phyloP scores from a whole-genome alignment of 2,797 vertebrate genomes.

The Emys orbicularis region DNA sequence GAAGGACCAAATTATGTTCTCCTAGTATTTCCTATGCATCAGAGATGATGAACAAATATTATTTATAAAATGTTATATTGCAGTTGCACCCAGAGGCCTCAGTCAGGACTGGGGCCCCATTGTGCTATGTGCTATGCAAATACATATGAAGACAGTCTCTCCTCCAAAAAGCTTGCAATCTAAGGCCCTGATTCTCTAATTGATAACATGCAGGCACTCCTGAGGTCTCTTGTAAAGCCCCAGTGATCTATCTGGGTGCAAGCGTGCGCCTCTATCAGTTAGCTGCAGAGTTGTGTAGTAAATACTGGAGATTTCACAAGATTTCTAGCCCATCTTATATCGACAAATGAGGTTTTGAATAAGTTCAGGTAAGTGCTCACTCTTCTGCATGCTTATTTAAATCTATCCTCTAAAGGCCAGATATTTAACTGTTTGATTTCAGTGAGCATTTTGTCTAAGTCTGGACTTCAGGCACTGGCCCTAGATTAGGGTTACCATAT shows the following conservation, averaged over 20 bases:
- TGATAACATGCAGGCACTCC: accelerated
- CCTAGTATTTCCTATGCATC: accelerated
- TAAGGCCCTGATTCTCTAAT: neutral
- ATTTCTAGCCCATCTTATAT: neutral
- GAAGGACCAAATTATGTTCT: neutral
- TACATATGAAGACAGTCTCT: neutral
- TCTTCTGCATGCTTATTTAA: neutral
- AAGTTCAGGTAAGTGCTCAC: neutral
- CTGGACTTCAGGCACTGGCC: no score
- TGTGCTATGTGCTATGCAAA: neutral
- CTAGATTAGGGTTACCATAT: no score
- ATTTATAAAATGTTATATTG: neutral
- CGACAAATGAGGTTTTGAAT: neutral
- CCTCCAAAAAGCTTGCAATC: accelerated
- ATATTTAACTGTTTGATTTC: neutral
- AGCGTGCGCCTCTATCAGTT: neutral
- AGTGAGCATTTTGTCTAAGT: accelerated
- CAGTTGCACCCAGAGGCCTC: accelerated
- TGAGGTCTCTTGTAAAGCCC: neutral
- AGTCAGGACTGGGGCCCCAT: neutral
- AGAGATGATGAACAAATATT: neutral
- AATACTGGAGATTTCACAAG: neutral
- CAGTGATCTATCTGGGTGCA: neutral
- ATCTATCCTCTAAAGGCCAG: accelerated
- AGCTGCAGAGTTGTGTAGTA: neutral